Evolutionary conservation across 2,797 vertebrate genomes (phyloP).

Genomic region (Natrix natrix): DNA sequence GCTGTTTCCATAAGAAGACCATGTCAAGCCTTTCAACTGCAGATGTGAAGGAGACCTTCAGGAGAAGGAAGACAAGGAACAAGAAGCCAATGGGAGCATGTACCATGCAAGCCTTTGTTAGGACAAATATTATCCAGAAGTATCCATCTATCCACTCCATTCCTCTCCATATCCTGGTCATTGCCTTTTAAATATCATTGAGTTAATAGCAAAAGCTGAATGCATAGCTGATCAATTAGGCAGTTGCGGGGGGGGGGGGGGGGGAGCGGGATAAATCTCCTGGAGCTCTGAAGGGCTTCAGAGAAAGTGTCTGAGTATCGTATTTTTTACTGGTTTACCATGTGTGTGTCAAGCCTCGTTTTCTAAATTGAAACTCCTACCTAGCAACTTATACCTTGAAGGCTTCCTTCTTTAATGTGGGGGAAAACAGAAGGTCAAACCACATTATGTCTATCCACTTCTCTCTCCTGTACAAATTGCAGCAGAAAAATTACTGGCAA

Average conservation of each 20-base stretch:
- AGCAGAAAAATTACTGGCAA: neutral
- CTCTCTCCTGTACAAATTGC: neutral
- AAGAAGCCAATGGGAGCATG: neutral
- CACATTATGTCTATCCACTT: neutral
- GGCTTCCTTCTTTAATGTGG: neutral
- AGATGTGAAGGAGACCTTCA: neutral
- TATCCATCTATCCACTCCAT: neutral
- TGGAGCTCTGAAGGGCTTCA: neutral
- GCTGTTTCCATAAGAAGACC: neutral
- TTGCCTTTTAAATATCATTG: neutral
- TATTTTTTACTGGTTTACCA: neutral
- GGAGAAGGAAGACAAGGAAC: neutral
- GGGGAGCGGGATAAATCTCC: neutral
- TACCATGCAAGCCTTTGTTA: neutral
- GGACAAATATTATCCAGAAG: neutral
- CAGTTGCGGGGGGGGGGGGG: too few species aligned
- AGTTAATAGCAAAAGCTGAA: neutral
- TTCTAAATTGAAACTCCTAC: neutral
- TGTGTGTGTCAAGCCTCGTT: neutral
- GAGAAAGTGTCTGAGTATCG: neutral
- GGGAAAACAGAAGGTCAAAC: neutral
- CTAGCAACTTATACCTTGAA: neutral
- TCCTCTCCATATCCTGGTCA: neutral
- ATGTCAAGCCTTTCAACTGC: neutral
- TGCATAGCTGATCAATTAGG: neutral